phyloP scores from a whole-genome alignment of 2,888 invertebrate species.

The Empis stercorea region DNA sequence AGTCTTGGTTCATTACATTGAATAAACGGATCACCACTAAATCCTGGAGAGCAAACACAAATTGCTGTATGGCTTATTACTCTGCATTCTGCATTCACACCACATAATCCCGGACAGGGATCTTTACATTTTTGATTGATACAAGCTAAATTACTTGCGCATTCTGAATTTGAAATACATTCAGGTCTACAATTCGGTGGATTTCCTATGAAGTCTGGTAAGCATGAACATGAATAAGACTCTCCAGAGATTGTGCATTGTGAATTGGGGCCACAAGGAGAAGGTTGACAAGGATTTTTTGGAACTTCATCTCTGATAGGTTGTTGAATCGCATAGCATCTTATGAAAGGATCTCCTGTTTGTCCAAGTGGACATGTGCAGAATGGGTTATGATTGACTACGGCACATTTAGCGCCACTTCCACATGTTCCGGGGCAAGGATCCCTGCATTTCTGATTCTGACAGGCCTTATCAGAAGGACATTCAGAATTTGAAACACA shows the following conservation, averaged over 20 bases:
- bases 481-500: slow-evolving; percentile 66
- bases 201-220: slow-evolving; percentile 49
- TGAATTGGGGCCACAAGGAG: slow-evolving; percentile 68
- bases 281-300: slow-evolving; percentile 58
- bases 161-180: slow-evolving; percentile 66
- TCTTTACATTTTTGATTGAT: slow-evolving; percentile 63
- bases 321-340: slow-evolving; percentile 44
- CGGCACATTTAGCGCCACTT: slow-evolving; percentile 56
- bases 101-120: slow-evolving; percentile 61
- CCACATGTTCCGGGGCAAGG: slow-evolving; percentile 77
- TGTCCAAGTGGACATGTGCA: slow-evolving; percentile 55
- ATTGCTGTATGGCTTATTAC: slow-evolving; percentile 63
- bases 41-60: slow-evolving; percentile 53
- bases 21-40: slow-evolving; percentile 63
- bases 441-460: slow-evolving; percentile 65
- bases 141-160: slow-evolving; percentile 56
- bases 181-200: slow-evolving; percentile 70
- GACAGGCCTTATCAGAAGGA: slow-evolving; percentile 57
- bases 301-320: slow-evolving; percentile 36
- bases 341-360: slow-evolving; percentile 63
- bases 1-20: slow-evolving; percentile 41
- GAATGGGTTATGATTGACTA: slow-evolving; percentile 69
- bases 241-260: slow-evolving; percentile 54
- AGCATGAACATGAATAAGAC: slow-evolving; percentile 62
- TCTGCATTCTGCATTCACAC: slow-evolving; percentile 57